Evolutionary conservation across 2,888 invertebrate genomes (phyloP), one percentile per base, ranked within the genome.

Genomic region (Lymantria monacha): DNA sequence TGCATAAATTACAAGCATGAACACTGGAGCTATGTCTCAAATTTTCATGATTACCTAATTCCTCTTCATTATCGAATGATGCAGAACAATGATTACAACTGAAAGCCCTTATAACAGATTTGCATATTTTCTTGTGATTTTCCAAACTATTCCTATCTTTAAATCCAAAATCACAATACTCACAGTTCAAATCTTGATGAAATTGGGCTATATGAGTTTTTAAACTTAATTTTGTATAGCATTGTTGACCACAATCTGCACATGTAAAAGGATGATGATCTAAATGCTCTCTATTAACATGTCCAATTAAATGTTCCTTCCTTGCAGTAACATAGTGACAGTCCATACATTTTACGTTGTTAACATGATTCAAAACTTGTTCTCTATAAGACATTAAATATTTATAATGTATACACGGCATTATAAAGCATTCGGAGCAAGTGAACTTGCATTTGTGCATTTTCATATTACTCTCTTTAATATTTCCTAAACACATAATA

Each of bases 231-330:
- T 80, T 79, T 0, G 83, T 80, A 48, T 81, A 83, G 51, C 82
- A 83, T 37, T 79, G 79, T 40, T 76, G 76, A 0, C 67, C 70
- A 31, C 84, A 84, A 42, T 74, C 69, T 0, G 69, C 68, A 48
- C 84, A 84, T 2, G 74, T 74, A 46, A 78, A 83, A 0, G 84
- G 83, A 49, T 79, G 79, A 49, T 81, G 72, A 12, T 81, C 70
- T 40, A 84, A 72, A 66, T 84, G 84, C 49, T 79, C 81, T 13
- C 81, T 62, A 42, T 84, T 84, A 0, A 70, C 76, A 53, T 84
- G 84, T 0, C 71, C 67, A 0, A 84, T 72, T 7, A 84, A 56
- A 41, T 77, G 72, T 44, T 79, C 77, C 41, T 81, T 82, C 14
- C 77, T 69, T 9, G 72, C 69, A 12, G 79, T 81, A 0, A 70